Base-by-base conservation (phyloP, 2,888 invertebrate species). In the Ernsta delagoae region DNA sequence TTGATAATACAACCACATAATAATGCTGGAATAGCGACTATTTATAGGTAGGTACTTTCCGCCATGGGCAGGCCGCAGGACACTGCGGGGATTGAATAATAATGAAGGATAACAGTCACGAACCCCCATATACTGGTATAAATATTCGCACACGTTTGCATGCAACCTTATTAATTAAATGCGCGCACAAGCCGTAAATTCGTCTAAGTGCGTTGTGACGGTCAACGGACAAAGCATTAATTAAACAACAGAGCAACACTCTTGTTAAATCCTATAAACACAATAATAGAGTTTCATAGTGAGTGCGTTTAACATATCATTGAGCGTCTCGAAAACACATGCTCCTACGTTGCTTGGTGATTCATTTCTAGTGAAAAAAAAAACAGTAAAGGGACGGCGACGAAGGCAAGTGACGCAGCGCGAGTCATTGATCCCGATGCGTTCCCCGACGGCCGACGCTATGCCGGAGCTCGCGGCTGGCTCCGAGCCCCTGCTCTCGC, bases 361-460 rank as follows among this genome's bases (percentile, higher is more conserved):
- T 82, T 92, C 91, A 91, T 85, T 80, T 81, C 77, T 82, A 81
- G 83, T 85, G 85, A n/a, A 86, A 89, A 89, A 88, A 88, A 84
- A 81, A 74, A 75, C 75, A 74, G 74, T 78, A n/a, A 75, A 78
- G 76, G 82, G 85, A 84, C 94, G 76, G 91, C 87, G 77, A 87
- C 80, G 88, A 82, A 86, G 85, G 90, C 86, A 83, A 81, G 86
- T 85, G 88, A 86, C 89, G 90, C 84, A 84, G 84, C 76, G 82
- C 79, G 83, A 90, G 92, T 92, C 93, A 92, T 92, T 92, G 92
- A 88, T 92, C 92, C 92, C 92, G 85, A 77, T 79, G 82, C 88
- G 85, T 84, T 89, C 90, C 89, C 85, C 88, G 83, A 78, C 85
- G 80, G 82, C 80, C 86, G 89, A 86, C 90, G 79, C 86, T 79